Conservation (phyloP, 2,888 invertebrate genomes). For the Melanargia galathea region DNA sequence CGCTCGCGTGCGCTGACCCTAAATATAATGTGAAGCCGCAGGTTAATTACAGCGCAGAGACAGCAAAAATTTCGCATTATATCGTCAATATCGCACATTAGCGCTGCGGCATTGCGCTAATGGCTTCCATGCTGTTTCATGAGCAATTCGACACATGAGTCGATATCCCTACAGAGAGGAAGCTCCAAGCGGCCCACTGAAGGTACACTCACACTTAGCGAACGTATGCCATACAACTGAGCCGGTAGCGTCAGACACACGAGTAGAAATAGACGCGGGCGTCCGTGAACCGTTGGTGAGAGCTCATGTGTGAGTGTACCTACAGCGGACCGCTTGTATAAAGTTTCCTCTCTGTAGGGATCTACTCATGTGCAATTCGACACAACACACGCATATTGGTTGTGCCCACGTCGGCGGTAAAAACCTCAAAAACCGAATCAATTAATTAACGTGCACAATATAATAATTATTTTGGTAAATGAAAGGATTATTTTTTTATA, state of each 20-base stretch:
- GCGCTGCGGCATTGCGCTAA: not conserved
- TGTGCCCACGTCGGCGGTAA: not conserved
- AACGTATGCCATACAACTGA: too few species aligned
- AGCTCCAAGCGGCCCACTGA: too few species aligned
- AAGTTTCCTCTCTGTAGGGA: too few species aligned
- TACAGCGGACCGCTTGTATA: too few species aligned
- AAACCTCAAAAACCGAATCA: slow-evolving; percentile 3
- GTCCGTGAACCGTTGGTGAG: too few species aligned
- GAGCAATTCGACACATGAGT: not conserved
- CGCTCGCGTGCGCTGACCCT: not conserved
- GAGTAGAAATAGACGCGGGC: too few species aligned
- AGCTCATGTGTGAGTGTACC: too few species aligned
- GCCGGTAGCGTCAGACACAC: too few species aligned
- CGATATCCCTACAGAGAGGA: too few species aligned
- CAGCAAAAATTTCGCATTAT: not conserved
- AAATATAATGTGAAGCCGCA: slow-evolving; percentile 6
- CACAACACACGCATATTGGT: not conserved
- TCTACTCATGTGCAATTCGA: not conserved
- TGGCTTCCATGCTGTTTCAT: not conserved
- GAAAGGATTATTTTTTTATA: not conserved
- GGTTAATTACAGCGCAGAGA: not conserved
- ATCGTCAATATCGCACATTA: not conserved
- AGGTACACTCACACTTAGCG: too few species aligned
- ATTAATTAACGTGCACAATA: not conserved
- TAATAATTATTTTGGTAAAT: not conserved